Conservation (phyloP, 23 tunicate genomes). For the Halocynthia aurantium region DNA sequence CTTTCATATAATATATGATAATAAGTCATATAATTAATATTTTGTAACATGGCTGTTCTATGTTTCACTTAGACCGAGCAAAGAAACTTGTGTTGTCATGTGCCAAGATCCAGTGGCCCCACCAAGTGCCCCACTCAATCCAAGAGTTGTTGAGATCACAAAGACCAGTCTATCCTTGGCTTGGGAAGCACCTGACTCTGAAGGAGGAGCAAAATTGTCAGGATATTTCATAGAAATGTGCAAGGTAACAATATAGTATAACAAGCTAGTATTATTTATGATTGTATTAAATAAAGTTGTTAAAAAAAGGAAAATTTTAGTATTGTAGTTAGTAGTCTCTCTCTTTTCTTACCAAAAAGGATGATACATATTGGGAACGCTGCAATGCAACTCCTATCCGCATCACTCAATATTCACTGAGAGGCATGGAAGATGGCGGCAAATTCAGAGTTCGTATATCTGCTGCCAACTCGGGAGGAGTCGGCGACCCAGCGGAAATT, state of each 20-base stretch:
- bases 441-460: slow-evolving; percentile 43
- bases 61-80: slow-evolving; percentile 40
- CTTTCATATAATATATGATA: no score
- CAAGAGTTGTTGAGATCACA: slow-evolving; percentile 72
- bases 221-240: slow-evolving; percentile 86
- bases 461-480: slow-evolving; percentile 79
- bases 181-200: slow-evolving; percentile 86
- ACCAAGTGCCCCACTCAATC: slow-evolving; percentile 71
- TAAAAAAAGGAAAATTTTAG: no score
- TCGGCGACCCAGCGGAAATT: slow-evolving; percentile 57
- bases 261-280: no score
- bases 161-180: slow-evolving; percentile 54
- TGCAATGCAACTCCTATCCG: slow-evolving; percentile 86
- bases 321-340: no score
- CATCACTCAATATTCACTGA: slow-evolving; percentile 76
- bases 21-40: background rate
- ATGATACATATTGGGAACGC: slow-evolving; percentile 67
- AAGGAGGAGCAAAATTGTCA: slow-evolving; percentile 64
- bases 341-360: background rate
- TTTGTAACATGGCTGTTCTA: background rate
- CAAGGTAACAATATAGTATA: slow-evolving; percentile 7
- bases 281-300: no score
- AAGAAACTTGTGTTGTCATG: slow-evolving; percentile 44
- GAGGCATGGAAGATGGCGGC: slow-evolving; percentile 74
- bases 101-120: slow-evolving; percentile 79